Evolutionary conservation across 2,797 vertebrate species (phyloP).

Genomic region (Enteromius fasciolatus): DNA sequence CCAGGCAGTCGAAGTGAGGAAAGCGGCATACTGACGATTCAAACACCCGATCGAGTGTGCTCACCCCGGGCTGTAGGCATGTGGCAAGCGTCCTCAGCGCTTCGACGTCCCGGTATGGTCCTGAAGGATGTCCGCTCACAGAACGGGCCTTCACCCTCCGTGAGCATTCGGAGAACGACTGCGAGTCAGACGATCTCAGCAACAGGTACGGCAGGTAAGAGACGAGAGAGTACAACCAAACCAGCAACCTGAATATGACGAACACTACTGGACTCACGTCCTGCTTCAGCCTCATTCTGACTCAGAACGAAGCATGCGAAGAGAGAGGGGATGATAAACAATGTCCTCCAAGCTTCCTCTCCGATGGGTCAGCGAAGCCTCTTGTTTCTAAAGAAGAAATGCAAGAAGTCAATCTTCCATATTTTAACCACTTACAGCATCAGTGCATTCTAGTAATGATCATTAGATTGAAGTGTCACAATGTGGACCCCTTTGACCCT

Average conservation of each 20-base stretch:
- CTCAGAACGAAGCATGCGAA: not conserved
- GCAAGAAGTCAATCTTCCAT: not conserved
- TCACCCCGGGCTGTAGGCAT: conserved; percentile 82
- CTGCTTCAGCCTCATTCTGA: conserved; percentile 89
- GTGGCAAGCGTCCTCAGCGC: conserved; percentile 78
- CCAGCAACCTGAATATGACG: conserved; percentile 83
- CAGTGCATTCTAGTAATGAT: conserved; percentile 5
- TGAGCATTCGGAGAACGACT: conserved; percentile 78
- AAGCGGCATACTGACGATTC: conserved; percentile 80
- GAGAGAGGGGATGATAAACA: conserved; percentile 7
- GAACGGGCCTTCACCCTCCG: conserved; percentile 83
- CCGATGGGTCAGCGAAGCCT: not conserved
- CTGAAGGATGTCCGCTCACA: conserved; percentile 75
- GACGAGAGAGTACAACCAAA: conserved; percentile 85
- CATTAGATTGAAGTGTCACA: not conserved
- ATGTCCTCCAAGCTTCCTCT: not conserved
- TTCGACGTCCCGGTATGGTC: conserved; percentile 84
- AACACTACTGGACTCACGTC: conserved; percentile 87
- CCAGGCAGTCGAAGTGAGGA: conserved; percentile 83
- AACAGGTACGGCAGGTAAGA: conserved; percentile 86
- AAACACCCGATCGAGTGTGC: conserved; percentile 91
- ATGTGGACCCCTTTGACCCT: not conserved
- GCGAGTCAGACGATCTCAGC: conserved; percentile 69
- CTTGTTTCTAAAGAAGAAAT: conserved; percentile 10
- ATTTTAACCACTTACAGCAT: not conserved